Evolutionary conservation across 2,113 vertebrate genomes (phyloP).

Genomic region (Egretta garzetta): DNA sequence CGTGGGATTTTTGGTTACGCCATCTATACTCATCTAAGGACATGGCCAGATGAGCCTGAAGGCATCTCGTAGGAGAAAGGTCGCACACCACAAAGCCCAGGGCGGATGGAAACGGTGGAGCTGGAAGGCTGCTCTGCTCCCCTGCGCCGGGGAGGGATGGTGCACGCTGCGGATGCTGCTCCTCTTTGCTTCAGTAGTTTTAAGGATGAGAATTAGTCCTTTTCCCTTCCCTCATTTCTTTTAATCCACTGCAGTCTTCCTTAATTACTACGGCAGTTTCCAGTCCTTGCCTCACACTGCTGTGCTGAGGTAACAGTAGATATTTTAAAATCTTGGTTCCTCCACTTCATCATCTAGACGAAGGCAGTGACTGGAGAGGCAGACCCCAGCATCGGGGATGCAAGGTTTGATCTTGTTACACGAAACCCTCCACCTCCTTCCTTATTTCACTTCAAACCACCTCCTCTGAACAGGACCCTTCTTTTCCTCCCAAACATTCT

Average conservation of each 20-base stretch:
- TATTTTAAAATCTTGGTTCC: background rate
- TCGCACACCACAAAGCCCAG: background rate
- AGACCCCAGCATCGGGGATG: background rate
- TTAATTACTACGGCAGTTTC: fast-evolving
- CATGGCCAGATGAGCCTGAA: background rate
- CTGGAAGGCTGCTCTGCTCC: background rate
- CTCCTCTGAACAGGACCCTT: background rate
- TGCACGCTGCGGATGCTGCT: fast-evolving
- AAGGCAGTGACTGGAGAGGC: background rate
- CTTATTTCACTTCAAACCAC: background rate
- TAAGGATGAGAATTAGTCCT: background rate
- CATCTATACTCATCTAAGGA: fast-evolving
- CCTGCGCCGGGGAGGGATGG: background rate
- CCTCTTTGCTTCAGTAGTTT: background rate
- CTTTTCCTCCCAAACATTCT: background rate
- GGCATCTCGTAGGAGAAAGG: background rate
- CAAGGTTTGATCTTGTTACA: background rate
- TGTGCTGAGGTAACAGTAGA: background rate
- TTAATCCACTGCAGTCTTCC: background rate
- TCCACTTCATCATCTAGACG: background rate
- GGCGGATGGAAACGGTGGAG: background rate
- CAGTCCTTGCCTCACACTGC: background rate
- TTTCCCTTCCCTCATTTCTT: background rate
- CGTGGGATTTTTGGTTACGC: background rate
- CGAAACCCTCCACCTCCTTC: background rate